These are phyloP conservation scores for Rhabdomys pumilio DNA, from an alignment of 2,797 vertebrate genomes.

Conservation along the genomic window DNA sequence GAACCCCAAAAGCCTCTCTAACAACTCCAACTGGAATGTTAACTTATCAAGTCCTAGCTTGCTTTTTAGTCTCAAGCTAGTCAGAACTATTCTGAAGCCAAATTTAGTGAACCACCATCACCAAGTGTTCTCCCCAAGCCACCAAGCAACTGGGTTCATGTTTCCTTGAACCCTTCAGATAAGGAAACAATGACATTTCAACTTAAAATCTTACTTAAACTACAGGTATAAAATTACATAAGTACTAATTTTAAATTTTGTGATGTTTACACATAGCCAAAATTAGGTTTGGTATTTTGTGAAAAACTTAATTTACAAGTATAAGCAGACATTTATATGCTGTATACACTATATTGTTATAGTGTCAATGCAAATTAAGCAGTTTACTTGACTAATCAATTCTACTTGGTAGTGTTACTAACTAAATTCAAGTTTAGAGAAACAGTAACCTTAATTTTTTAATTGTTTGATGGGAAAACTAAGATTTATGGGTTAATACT, in stretches of 20 bases:
- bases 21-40: constrained; percentile 93
- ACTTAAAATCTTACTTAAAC: constrained; percentile 98
- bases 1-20: constrained; percentile 92
- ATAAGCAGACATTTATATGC: constrained; percentile 37
- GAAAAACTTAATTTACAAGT: constrained; percentile 55
- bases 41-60: constrained; percentile 92
- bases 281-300: background rate
- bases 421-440: constrained; percentile 37
- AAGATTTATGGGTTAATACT: background rate
- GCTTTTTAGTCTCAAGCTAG: constrained; percentile 93
- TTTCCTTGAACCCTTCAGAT: constrained; percentile 95
- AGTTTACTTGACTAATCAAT: constrained; percentile 48
- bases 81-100: constrained; percentile 97
- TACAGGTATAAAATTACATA: constrained; percentile 93
- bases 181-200: constrained; percentile 98
- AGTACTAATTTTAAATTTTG: constrained; percentile 69
- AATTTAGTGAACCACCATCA: constrained; percentile 98
- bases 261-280: constrained; percentile 76
- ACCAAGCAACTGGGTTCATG: constrained; percentile 98
- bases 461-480: background rate
- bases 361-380: constrained; percentile 57
- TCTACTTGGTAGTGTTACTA: constrained; percentile 36
- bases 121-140: constrained; percentile 98
- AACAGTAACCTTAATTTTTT: constrained; percentile 41
- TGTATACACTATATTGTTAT: constrained; percentile 80